Base-by-base conservation (phyloP, 2,888 invertebrate genomes). In the Liopterus haemorrhoidalis region DNA sequence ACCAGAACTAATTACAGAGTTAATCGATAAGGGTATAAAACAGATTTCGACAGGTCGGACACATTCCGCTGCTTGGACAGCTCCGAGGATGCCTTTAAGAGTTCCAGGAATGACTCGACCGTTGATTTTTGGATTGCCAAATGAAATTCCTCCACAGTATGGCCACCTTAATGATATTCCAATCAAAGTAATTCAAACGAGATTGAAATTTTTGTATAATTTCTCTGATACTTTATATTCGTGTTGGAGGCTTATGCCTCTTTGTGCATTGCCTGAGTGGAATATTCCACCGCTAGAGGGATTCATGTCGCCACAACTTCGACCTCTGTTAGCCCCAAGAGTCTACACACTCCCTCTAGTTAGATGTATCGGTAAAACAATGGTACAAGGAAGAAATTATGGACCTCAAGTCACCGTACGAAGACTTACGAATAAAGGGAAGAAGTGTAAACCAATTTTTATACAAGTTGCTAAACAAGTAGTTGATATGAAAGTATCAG, bases 361-460 rank as follows among this genome's bases (percentile, higher is more conserved):
- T 2, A 63, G 79, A 39, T 73, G 76, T 49, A 69, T 80, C 6
- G 76, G 78, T n/a, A 72, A 77, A 47, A 81, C 79, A 1, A 80
- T 80, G 79, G 74, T 79, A 6, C 78, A 78, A 60, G 78, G 78
- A 12, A 71, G 76, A 53, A 80, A 78, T 61, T 79, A 78, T 55
- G 79, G 79, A 1, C 80, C 80, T 1, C 77, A 76, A 59, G 77
- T 81, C 18, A 77, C 76, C 4, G 79, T 81, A 8, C 71, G 75
- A 52, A 63, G 81, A 31, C 68, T 81, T 19, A 69, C 74, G 4
- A 75, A 74, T 39, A 72, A 75, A 57, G 75, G 76, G 51, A 55
- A 51, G 50, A 73, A 72, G 54, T 71, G 72, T 48, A 73, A 74
- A 53, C 76, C 79, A 11, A 78, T 79, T 46, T 79, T 76, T 59